Percentiles rank a stretch among this genome's conserved stretches.
These are phyloP conservation scores for Acronicta alni DNA, from an alignment of 2,888 invertebrate genomes.

Conservation along the genomic window DNA sequence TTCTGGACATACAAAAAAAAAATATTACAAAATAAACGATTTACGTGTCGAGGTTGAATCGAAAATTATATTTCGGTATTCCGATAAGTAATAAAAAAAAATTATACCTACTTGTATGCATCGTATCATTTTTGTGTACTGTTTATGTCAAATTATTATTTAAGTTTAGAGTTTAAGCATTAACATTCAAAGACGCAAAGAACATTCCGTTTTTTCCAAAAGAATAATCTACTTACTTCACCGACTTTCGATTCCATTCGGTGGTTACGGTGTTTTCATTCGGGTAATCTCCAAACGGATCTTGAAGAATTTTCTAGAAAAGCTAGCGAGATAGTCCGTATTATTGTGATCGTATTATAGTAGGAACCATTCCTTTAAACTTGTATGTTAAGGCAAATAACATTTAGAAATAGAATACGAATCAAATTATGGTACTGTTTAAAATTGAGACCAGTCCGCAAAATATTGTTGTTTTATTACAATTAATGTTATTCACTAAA, in stretches of 20 bases:
- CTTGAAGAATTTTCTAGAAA: conserved; percentile 16
- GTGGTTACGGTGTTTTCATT: conserved; percentile 12
- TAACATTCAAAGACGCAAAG: not conserved
- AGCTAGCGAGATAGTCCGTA: not conserved
- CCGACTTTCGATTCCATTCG: conserved; percentile 13
- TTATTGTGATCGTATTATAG: not conserved
- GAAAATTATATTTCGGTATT: too few species aligned
- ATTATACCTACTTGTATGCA: too few species aligned
- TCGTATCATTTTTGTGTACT: too few species aligned
- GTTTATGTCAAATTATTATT: too few species aligned
- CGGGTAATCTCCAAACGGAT: conserved; percentile 28
- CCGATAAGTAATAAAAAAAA: too few species aligned
- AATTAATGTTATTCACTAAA: too few species aligned
- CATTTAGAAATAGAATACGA: not conserved
- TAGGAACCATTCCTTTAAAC: not conserved
- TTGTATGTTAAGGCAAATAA: not conserved
- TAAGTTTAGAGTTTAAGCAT: not conserved
- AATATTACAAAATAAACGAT: too few species aligned
- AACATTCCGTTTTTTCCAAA: not conserved
- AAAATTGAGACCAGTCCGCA: not conserved
- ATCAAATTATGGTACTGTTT: not conserved
- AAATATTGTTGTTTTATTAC: too few species aligned
- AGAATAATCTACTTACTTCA: conserved; percentile 14
- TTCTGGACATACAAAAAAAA: too few species aligned
- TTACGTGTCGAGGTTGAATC: too few species aligned